These are phyloP conservation scores for Drosophila prostipennis DNA, from an alignment of 2,888 invertebrate species.

Conservation along the genomic window DNA sequence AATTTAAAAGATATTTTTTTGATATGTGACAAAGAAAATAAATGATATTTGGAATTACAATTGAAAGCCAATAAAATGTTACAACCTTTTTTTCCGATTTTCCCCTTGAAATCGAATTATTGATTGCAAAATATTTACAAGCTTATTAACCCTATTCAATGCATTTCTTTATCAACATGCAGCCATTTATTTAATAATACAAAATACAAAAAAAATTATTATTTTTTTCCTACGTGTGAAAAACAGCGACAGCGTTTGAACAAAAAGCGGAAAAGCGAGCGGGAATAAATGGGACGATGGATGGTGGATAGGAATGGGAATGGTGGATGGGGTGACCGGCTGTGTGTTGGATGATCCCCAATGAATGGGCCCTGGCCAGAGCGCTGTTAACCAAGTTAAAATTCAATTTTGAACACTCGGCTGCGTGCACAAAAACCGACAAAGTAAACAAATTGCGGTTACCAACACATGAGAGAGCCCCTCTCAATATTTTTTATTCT, in stretches of 20 bases:
- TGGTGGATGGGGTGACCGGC: slow-evolving; percentile 1
- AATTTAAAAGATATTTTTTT: no score
- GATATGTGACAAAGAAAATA: no score
- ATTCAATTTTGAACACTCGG: slow-evolving; percentile 72
- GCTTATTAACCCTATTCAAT: neutral
- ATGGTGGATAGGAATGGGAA: neutral
- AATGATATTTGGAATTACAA: no score
- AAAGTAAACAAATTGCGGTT: slow-evolving; percentile 73
- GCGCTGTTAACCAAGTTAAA: slow-evolving; percentile 68
- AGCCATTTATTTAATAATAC: neutral
- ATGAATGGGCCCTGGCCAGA: slow-evolving; percentile 46
- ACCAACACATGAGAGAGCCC: slow-evolving; percentile 66
- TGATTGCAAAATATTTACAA: neutral
- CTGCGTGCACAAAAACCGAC: slow-evolving; percentile 69
- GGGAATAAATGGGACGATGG: slow-evolving; percentile 16
- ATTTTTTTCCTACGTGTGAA: slow-evolving; percentile 5
- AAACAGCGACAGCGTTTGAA: slow-evolving; percentile 13
- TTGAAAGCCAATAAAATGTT: no score
- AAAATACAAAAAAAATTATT: neutral
- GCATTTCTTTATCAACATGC: neutral
- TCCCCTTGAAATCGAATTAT: neutral
- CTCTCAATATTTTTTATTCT: slow-evolving; percentile 4
- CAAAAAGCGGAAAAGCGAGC: slow-evolving; percentile 35
- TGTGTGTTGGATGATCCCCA: slow-evolving; percentile 33
- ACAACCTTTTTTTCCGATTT: neutral